These are phyloP conservation scores for Marcusenius ussheri DNA, from an alignment of 2,113 vertebrate species.

Conservation along the genomic window DNA sequence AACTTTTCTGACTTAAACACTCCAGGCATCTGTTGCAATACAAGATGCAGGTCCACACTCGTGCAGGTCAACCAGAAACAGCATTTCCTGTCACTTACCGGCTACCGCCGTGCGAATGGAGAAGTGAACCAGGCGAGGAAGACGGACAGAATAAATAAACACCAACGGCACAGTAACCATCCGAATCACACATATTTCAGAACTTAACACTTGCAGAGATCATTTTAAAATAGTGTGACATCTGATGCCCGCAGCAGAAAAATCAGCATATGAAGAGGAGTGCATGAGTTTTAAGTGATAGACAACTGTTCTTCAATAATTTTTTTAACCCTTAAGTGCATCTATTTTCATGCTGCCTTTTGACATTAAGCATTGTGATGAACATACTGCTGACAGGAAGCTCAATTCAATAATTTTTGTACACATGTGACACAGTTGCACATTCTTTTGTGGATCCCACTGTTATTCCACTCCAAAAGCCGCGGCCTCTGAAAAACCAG, in stretches of 20 bases:
- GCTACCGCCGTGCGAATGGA: conserved; percentile 49
- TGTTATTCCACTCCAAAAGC: not conserved
- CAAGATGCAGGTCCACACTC: conserved; percentile 38
- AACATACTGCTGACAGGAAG: not conserved
- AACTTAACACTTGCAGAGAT: not conserved
- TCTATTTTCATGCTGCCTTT: not conserved
- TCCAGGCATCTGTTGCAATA: not conserved
- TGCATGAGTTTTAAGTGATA: not conserved
- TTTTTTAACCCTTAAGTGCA: not conserved
- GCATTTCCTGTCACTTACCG: conserved; percentile 49
- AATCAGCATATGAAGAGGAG: not conserved
- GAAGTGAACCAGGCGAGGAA: conserved; percentile 23
- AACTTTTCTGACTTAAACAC: not conserved
- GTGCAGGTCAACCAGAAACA: conserved; percentile 38
- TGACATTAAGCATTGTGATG: not conserved
- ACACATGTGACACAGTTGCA: not conserved
- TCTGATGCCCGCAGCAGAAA: not conserved
- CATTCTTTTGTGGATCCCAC: not conserved
- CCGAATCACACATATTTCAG: not conserved
- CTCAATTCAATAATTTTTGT: not conserved
- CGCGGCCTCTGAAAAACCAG: not conserved
- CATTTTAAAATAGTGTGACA: not conserved
- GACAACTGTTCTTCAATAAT: not conserved
- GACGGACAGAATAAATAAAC: not conserved
- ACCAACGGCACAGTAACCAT: not conserved